Evolutionary conservation across 2,888 invertebrate species (phyloP), one percentile per base, ranked within the genome.

Genomic region (Clostera curtula): DNA sequence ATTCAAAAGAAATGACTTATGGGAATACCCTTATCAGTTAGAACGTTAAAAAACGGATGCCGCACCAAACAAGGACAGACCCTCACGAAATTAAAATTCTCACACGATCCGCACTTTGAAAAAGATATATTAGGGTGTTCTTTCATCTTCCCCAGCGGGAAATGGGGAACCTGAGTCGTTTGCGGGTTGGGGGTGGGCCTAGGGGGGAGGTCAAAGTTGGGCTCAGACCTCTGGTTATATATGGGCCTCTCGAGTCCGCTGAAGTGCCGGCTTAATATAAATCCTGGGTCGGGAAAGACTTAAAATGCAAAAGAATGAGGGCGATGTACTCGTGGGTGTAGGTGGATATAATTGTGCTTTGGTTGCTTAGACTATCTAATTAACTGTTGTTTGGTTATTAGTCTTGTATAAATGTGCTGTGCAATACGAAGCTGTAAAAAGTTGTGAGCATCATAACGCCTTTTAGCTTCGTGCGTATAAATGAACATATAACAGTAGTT

Each of bases 231-330:
- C 60, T 56, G 53, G 76, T 82, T 76, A 83, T 80, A 80, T 83
- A 83, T 79, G 76, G 70, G 60, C 57, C 82, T 77, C 83, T 80
- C 73, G 80, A 72, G 83, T 53, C 68, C 68, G 62, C 62, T 74
- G 74, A 74, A 80, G 83, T 77, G 68, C 65, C 67, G 70, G 63
- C 65, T 60, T 79, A 79, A 80, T 79, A 80, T 80, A 80, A 82
- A 82, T 82, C 77, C 71, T 67, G 64, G 46, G 63, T 53, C 42
- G 49, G 51, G 31, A 62, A 63, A 70, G 74, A 77, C 74, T 73
- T 79, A 65, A 75, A 75, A 75, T 70, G 65, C 70, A 68, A 74
- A 72, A 67, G 60, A 64, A 68, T 70, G 68, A 67, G 49, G 49
- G 44, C n/a, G n/a, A n/a, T n/a, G n/a, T n/a, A n/a, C n/a, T 36